phyloP scores from a whole-genome alignment of 2,113 vertebrate species.

The Stigmatopora argus region DNA sequence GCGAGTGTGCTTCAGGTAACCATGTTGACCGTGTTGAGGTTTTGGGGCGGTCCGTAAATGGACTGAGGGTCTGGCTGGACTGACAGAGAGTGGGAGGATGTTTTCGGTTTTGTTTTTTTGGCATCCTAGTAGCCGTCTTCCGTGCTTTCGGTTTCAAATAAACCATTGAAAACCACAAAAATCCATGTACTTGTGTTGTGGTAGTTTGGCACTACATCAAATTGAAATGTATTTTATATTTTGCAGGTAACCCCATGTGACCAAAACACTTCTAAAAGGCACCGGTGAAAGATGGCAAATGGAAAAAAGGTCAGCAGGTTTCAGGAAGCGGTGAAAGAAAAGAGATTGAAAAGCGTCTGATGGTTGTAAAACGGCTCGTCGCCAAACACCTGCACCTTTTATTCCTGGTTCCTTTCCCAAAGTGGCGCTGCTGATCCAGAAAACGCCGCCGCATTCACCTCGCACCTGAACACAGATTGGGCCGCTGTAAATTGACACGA shows the following conservation, averaged over 20 bases:
- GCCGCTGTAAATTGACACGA: conserved; percentile 28
- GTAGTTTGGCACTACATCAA: not conserved
- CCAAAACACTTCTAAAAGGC: not conserved
- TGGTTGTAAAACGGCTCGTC: not conserved
- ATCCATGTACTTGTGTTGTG: not conserved
- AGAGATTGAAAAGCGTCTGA: conserved; percentile 20
- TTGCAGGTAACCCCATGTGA: not conserved
- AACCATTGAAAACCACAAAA: not conserved
- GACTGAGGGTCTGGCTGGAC: no score
- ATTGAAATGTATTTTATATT: not conserved
- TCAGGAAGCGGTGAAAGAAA: conserved; percentile 2
- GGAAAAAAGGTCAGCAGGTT: conserved; percentile 19
- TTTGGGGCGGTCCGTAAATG: no score
- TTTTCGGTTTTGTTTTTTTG: no score
- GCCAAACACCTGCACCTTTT: conserved; percentile 6
- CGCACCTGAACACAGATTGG: conserved; percentile 50
- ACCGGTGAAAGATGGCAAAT: conserved; percentile 12
- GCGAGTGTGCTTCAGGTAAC: no score
- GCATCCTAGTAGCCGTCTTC: no score
- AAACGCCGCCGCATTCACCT: conserved; percentile 44
- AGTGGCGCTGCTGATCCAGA: conserved; percentile 46
- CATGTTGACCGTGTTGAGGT: no score
- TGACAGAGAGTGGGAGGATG: no score
- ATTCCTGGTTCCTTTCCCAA: conserved; percentile 31
- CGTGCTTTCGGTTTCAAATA: no score